Conservation (phyloP, 2,797 vertebrate species). For the Gymnoscopelus microlampas region DNA sequence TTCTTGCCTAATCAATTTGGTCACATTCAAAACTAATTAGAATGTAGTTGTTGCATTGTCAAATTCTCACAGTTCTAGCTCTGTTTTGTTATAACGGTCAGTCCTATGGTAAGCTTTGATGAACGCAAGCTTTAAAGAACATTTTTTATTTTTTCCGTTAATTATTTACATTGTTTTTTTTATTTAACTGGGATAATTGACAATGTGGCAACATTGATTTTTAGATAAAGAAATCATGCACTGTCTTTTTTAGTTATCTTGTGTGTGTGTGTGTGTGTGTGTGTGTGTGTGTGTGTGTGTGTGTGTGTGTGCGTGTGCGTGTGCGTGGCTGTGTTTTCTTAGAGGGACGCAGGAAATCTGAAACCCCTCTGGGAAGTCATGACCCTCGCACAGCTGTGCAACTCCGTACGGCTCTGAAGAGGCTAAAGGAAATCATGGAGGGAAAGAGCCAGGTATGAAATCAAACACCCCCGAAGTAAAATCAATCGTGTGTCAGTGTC, state of each 20-base stretch:
- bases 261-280: conserved; percentile 12
- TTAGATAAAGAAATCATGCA: background rate
- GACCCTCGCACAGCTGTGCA: conserved; percentile 98
- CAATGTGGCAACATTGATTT: conserved; percentile 20
- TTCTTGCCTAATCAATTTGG: conserved; percentile 10
- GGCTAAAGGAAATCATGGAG: conserved; percentile 99
- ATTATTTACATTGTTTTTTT: background rate
- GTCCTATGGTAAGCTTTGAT: background rate
- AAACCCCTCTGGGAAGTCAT: conserved; percentile 88
- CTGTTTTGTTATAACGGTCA: background rate
- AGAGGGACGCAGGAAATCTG: conserved; percentile 93
- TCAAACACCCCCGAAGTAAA: background rate
- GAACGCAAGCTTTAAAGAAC: background rate
- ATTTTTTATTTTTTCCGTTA: background rate
- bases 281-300: conserved; percentile 15
- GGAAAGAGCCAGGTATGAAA: conserved; percentile 94
- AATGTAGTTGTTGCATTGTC: conserved; percentile 41
- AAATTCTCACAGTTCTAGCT: conserved; percentile 20
- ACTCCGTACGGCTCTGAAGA: conserved; percentile 94
- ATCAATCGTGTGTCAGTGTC: background rate
- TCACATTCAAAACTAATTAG: conserved; percentile 28
- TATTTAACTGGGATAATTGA: conserved; percentile 24
- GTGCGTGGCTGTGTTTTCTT: conserved; percentile 13
- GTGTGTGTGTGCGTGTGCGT: background rate
- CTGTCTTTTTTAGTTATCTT: background rate